A percentile compares a stretch with the other conserved stretches of the same genome.
Evolutionary conservation across 2,888 invertebrate genomes (phyloP).

Genomic region (Vannuccia rotundouncinata): DNA sequence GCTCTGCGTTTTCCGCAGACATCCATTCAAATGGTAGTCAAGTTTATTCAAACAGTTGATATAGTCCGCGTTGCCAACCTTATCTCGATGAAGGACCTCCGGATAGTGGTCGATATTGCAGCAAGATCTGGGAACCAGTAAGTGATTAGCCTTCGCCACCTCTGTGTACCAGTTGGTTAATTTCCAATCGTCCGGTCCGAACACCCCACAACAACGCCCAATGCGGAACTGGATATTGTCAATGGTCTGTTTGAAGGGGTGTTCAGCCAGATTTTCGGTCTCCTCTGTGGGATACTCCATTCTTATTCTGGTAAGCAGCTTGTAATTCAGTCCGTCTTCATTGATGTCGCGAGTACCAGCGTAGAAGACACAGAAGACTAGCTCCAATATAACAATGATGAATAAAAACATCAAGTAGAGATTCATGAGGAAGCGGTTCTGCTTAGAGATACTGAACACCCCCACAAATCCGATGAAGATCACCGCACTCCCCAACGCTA

Average conservation of each 20-base stretch:
- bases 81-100: background rate
- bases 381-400: background rate
- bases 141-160: background rate
- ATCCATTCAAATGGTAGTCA: background rate
- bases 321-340: background rate
- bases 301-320: background rate
- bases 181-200: constrained; percentile 3
- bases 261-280: background rate
- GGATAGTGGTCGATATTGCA: background rate
- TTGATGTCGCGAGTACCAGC: background rate
- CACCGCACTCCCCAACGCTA: background rate
- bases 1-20: background rate
- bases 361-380: constrained; percentile 5
- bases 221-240: background rate
- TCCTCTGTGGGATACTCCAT: background rate
- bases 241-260: background rate
- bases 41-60: background rate
- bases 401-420: background rate
- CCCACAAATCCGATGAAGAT: constrained; percentile 8
- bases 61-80: background rate
- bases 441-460: background rate
- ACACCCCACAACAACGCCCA: background rate
- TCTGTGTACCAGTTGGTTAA: background rate
- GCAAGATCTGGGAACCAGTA: background rate
- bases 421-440: background rate